These are phyloP conservation scores for Itoplectis maculator DNA, from an alignment of 2,888 invertebrate species.

Conservation along the genomic window DNA sequence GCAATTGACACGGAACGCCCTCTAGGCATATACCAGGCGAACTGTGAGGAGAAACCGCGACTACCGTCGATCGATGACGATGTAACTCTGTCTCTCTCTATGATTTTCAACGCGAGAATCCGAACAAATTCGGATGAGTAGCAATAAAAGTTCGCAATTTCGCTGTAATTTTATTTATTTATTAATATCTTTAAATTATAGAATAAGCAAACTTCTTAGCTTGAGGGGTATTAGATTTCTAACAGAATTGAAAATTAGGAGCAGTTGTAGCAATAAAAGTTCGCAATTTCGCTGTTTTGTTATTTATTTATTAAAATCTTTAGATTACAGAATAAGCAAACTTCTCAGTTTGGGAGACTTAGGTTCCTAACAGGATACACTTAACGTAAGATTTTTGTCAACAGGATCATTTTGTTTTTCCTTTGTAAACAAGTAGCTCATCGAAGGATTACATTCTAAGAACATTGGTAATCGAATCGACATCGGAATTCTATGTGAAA, in stretches of 20 bases:
- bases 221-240: conserved; percentile 12
- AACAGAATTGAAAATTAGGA: not conserved
- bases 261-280: too few relatives aligned
- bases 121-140: too few relatives aligned
- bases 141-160: too few relatives aligned
- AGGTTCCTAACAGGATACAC: not conserved
- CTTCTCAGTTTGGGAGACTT: not conserved
- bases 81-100: too few relatives aligned
- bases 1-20: too few relatives aligned
- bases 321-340: conserved; percentile 15
- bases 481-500: conserved; percentile 32
- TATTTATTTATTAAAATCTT: conserved; percentile 22
- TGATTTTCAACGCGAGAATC: too few relatives aligned
- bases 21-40: too few relatives aligned
- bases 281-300: not conserved
- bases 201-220: conserved; percentile 1
- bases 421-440: not conserved
- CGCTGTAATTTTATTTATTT: not conserved
- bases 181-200: conserved; percentile 18
- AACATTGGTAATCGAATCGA: conserved; percentile 33
- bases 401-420: not conserved
- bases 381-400: not conserved
- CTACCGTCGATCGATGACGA: too few relatives aligned
- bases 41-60: too few relatives aligned
- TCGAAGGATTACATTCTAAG: conserved; percentile 45